Base-by-base conservation (phyloP, 2,113 vertebrate species). In the Spilogale gracilis region DNA sequence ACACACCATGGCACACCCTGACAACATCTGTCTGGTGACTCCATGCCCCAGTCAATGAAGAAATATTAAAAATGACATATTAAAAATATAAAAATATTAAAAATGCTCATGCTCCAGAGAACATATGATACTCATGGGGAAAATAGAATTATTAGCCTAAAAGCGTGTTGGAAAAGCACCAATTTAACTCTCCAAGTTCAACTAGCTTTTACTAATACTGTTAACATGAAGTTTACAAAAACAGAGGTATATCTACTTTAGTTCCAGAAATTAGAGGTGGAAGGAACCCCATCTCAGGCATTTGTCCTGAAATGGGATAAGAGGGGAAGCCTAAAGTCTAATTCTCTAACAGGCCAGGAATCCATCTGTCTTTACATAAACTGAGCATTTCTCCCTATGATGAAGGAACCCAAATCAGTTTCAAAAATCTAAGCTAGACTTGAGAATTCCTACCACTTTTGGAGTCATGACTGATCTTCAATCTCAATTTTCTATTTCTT, bases 401-500 rank as follows among this genome's bases (percentile, higher is more conserved):
- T 27, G 38, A 92, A 94, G 92, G 45, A 95, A 94, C 54, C 32
- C 45, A 20, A 69, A 78, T 76, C 61, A 43, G 13, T 93, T 97
- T 85, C 91, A 82, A 96, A 96, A 76, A 56, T 65, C 83, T 84
- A 93, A 97, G 93, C 61, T 32, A 30, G 43, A 38, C 60, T 73
- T 76, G 38, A 78, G 45, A 91, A 94, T 90, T 86, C 61, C 76
- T 83, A 90, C 8, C 58, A 95, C 65, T 80, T 92, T 74, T 61
- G 73, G 74, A 97, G 23, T 89, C 69, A 56, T 11, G 14, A 83
- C 1, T 94, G 20, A 94, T 79, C 60, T 76, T 88, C 8, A 80
- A 56, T 60, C 84, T 93, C 84, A 83, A 88, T 80, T 97, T 96
- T 86, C 80, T 65, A 73, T 67, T 96, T 94, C 84, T 76, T 60